Conservation (phyloP, 2,888 invertebrate genomes). For the Oithona nana region DNA sequence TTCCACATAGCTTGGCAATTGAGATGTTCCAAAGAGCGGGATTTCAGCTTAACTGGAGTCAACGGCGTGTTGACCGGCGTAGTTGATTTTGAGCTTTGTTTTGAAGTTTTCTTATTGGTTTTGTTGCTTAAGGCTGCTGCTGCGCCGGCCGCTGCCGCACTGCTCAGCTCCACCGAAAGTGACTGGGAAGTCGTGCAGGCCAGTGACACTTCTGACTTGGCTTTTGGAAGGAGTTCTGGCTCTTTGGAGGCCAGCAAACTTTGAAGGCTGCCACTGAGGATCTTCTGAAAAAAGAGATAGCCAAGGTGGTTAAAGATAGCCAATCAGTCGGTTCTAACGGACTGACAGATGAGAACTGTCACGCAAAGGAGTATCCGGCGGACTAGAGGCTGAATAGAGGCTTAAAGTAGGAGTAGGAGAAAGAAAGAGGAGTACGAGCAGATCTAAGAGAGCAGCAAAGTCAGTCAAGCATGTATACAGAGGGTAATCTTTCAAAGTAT, state of each 20-base stretch:
- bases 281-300: constrained; percentile 12
- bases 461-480: no score
- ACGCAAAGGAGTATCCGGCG: no score
- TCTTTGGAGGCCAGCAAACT: constrained; percentile 10
- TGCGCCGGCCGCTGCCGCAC: neutral
- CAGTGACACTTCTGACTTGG: constrained; percentile 14
- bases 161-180: constrained; percentile 2
- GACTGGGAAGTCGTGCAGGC: constrained; percentile 8
- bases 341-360: no score
- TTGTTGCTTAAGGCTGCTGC: no score
- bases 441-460: no score
- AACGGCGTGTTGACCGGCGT: neutral
- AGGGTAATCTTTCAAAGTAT: no score
- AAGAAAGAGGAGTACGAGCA: no score
- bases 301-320: no score
- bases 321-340: no score
- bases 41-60: neutral
- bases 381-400: no score
- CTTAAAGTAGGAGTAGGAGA: no score
- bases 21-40: neutral
- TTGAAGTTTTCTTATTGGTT: neutral
- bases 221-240: constrained; percentile 6
- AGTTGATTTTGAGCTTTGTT: neutral
- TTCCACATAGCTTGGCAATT: constrained; percentile 9
- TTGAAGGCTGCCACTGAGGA: constrained; percentile 14